phyloP scores from a whole-genome alignment of 2,888 invertebrate species.

The Tipula vernalis region DNA sequence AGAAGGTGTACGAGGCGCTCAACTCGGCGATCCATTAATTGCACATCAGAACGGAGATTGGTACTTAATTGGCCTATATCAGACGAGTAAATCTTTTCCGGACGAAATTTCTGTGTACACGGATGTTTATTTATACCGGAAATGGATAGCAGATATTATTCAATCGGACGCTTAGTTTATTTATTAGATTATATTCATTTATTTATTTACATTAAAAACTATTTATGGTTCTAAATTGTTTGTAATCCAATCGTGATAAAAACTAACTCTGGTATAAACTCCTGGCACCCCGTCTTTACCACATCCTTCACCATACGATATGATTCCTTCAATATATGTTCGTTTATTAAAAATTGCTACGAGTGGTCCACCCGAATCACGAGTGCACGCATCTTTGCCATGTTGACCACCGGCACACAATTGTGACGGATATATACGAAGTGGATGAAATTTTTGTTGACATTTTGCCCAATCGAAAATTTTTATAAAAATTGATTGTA shows the following conservation, averaged over 20 bases:
- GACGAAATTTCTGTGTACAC: background rate
- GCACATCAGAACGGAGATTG: background rate
- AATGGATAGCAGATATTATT: background rate
- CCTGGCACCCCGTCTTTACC: background rate
- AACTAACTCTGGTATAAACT: background rate
- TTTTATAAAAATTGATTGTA: background rate
- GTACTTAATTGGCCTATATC: background rate
- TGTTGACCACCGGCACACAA: background rate
- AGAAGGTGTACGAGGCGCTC: background rate
- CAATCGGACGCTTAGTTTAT: background rate
- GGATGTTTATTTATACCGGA: background rate
- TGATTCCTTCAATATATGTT: background rate
- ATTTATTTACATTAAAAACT: background rate
- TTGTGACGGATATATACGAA: background rate
- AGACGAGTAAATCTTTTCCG: background rate
- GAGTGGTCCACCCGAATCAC: background rate
- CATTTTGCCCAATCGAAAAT: background rate
- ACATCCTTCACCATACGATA: background rate
- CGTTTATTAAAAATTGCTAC: background rate
- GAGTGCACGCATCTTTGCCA: background rate
- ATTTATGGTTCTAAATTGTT: background rate
- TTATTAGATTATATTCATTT: background rate
- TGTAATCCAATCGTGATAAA: background rate
- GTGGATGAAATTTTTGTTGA: background rate
- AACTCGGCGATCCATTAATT: background rate